Base-by-base conservation (phyloP, 2,797 vertebrate species). In the Cyclopterus lumpus region DNA sequence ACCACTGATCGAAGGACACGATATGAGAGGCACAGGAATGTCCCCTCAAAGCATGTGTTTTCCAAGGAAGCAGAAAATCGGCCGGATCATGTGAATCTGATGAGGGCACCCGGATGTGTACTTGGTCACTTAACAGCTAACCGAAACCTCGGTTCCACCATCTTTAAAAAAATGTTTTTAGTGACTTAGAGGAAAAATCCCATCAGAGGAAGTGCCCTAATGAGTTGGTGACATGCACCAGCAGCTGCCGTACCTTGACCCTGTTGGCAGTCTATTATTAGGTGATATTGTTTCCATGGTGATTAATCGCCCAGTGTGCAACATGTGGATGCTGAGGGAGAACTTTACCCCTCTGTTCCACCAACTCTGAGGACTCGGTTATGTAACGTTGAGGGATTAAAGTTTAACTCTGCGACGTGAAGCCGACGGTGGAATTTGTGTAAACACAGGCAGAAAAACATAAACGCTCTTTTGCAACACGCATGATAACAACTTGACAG, bases 1-100 rank as follows among this genome's bases (percentile, higher is more conserved):
- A 61, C 70, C 32, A 64, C 77, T 73, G 91, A 90, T 92, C 85
- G 81, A 84, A 84, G 79, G n/a, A 42, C 60, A 3, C 6, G 81
- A 90, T 85, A 90, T 44, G n/a, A 48, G 53, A 86, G 67, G 79
- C 71, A 12, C 66, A 82, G 87, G 86, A 92, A 93, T 92, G 88
- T 89, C 84, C 73, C 78, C 81, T 77, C 22, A 20, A 73, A 14
- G 30, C 51, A 16, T 32, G 42, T n/a, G 34, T 67, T 7, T n/a
- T 72, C 8, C 48, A 1, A 32, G 22, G 44, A 15, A 65, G 46
- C 46, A 66, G 68, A 82, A 71, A 79, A 72, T 72, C 54, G 67
- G 28, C 2, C 66, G 11, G 20, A 68, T 32, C 79, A 51, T n/a
- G 64, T 2, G 30, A 59, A 18, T 63, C 54, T 44, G 79, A 34